Percentiles rank a stretch among this genome's conserved stretches.
These are phyloP conservation scores for Achroia grisella DNA, from an alignment of 1,140 invertebrate genomes.

Conservation along the genomic window DNA sequence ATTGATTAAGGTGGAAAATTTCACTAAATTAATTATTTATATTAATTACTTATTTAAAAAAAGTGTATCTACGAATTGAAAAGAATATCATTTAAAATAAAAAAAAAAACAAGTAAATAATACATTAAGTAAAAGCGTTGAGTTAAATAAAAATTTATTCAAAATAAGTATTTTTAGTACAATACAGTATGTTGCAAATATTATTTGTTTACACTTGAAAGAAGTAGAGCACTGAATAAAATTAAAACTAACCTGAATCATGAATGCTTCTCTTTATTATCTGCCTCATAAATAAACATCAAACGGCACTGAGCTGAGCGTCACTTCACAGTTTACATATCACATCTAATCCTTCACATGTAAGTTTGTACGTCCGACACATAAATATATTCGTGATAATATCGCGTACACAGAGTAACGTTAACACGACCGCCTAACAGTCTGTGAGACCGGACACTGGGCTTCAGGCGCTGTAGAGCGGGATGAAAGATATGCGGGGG, in stretches of 20 bases:
- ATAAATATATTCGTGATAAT: conserved; percentile 39
- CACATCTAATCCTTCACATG: conserved; percentile 46
- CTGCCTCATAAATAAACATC: conserved; percentile 45
- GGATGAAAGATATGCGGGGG: conserved; percentile 66
- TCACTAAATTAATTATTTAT: too few relatives aligned
- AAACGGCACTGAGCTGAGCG: conserved; percentile 29
- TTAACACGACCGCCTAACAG: conserved; percentile 54
- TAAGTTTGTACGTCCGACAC: conserved; percentile 30
- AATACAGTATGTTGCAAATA: too few relatives aligned
- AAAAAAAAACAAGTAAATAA: too few relatives aligned
- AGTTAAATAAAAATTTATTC: too few relatives aligned
- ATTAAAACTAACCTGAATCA: conserved; percentile 62
- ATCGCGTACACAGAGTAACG: conserved; percentile 16
- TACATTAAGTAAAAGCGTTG: too few relatives aligned
- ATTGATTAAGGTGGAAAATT: too few relatives aligned
- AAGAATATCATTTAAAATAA: too few relatives aligned
- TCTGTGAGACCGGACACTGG: conserved; percentile 62
- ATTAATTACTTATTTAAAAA: too few relatives aligned
- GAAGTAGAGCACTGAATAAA: too few relatives aligned
- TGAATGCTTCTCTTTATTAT: conserved; percentile 43
- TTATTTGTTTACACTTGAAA: conserved; percentile 5
- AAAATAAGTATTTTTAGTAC: too few relatives aligned
- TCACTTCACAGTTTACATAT: conserved; percentile 63
- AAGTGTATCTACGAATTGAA: too few relatives aligned
- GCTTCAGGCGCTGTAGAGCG: conserved; percentile 46